Evolutionary conservation across 2,113 vertebrate species (phyloP), one percentile per base, ranked within the genome.

Genomic region (Zosterops lateralis): DNA sequence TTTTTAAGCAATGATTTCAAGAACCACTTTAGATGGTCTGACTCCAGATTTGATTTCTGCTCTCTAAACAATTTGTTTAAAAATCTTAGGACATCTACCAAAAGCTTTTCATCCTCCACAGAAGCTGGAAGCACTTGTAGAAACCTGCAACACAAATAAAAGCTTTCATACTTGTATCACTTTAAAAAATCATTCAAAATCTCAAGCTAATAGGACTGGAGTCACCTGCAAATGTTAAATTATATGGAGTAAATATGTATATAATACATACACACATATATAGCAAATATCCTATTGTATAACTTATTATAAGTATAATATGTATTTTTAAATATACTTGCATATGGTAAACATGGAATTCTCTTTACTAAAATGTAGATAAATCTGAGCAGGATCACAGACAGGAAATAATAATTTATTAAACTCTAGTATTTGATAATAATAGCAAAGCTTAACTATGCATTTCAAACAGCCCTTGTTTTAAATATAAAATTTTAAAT

Each of bases 51-150:
- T 62, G 96, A 97, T 58, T 92, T 97, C 77, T 97, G 97, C 38
- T 98, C 98, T 89, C 96, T 98, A 89, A 99, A 97, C 87, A 98
- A 97, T 83, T 97, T 98, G 91, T 98, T 99, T 91, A 99, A 96
- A 98, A 99, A 99, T 85, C 97, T 98, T 95, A 99, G 71, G 42
- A 99, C 97, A 89, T 98, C 98, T 93, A 98, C 98, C 32, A 99
- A 97, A 84, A 99, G 98, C 90, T 98, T 98, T 97, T 99, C 98
- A 95, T 99, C 99, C 84, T 99, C 98, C 17, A 80, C 85, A 89
- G 98, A 98, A 70, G 98, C 98, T 92, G 99, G 99, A 96, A 98
- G 98, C 71, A 99, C 99, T 94, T 98, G 98, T 61, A 99, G 97
- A 98, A 99, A 99, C 96, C 99, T 99, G 38, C 7, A 84, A 89